Conservation (phyloP, 1,140 invertebrate genomes). For the Heliconius himera region DNA sequence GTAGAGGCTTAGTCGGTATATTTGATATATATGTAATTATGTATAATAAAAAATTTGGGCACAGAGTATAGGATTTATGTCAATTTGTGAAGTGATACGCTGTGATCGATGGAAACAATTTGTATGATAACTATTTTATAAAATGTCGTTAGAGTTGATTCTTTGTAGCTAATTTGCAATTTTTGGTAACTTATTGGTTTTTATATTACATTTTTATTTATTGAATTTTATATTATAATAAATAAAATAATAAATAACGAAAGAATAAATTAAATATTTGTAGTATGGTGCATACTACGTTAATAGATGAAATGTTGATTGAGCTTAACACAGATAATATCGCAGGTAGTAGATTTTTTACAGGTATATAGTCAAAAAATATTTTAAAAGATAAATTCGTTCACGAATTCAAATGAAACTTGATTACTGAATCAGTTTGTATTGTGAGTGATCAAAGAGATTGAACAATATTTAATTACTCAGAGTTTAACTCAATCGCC, state of each 20-base stretch:
- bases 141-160: no score
- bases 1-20: no score
- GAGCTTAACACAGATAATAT: neutral
- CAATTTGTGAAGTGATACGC: no score
- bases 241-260: no score
- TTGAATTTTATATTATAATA: no score
- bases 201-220: no score
- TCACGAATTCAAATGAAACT: neutral
- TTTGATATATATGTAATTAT: neutral
- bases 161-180: no score
- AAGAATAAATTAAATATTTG: no score
- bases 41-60: conserved; percentile 25
- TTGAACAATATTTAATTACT: neutral
- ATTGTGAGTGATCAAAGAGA: neutral
- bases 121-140: no score
- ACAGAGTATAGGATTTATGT: conserved; percentile 23
- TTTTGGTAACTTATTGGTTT: neutral
- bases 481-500: neutral
- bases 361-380: neutral
- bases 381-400: neutral
- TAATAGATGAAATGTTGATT: neutral
- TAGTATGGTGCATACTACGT: neutral
- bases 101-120: no score
- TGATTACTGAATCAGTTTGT: neutral
- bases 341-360: neutral